Conservation (phyloP, 2,113 vertebrate genomes). For the Nibea coibor region DNA sequence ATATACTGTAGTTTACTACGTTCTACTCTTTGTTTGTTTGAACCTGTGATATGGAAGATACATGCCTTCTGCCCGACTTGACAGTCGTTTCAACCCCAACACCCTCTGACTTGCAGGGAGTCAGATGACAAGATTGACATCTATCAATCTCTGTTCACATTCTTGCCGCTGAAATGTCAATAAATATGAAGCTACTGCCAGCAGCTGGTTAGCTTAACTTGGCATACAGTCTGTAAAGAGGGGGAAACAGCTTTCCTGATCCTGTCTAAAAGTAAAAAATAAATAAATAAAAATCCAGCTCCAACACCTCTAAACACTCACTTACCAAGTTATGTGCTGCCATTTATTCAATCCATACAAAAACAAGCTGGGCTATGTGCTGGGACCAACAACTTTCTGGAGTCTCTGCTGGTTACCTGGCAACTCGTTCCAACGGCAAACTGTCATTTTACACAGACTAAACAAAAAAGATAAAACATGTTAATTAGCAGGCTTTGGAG, state of each 20-base stretch:
- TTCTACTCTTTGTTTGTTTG: conserved; percentile 26
- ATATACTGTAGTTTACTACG: conserved; percentile 24
- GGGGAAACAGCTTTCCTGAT: no score
- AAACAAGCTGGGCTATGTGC: background rate
- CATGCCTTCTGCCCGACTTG: conserved; percentile 2
- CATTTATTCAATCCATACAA: background rate
- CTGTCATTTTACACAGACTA: background rate
- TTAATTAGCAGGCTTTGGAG: background rate
- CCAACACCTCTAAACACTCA: background rate
- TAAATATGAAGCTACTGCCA: background rate
- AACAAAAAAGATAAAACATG: background rate
- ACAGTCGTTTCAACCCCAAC: background rate
- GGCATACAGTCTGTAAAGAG: background rate
- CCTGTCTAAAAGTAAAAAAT: background rate
- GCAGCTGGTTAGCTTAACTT: conserved; percentile 1
- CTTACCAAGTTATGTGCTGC: background rate
- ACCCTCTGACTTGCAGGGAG: background rate
- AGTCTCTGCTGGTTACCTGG: background rate
- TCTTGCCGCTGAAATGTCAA: background rate
- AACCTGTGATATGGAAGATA: background rate
- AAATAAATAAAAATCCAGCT: background rate
- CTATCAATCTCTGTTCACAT: background rate
- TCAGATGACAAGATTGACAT: background rate
- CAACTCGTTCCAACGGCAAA: background rate
- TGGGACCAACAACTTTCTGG: background rate